A percentile compares a stretch with the other conserved stretches of the same genome.
Conservation (phyloP, 2,797 vertebrate genomes). For the Hypotaenidia philippensis region DNA sequence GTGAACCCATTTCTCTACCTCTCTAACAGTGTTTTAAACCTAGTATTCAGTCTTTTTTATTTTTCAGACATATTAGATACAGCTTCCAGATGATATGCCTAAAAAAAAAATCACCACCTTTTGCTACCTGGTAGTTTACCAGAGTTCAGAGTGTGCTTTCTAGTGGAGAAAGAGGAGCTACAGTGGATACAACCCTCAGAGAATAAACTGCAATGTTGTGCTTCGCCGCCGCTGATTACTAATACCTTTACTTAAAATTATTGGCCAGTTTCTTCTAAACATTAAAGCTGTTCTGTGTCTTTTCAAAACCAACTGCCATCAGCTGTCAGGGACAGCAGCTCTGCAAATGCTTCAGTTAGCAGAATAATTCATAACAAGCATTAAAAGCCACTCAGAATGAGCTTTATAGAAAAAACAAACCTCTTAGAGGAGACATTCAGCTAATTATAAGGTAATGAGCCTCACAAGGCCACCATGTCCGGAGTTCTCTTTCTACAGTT, state of each 20-base stretch:
- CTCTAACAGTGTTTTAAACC: background rate
- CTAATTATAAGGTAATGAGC: constrained; percentile 39
- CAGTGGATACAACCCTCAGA: background rate
- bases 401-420: constrained; percentile 40
- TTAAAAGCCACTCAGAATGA: constrained; percentile 54
- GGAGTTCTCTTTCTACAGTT: background rate
- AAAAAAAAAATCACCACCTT: background rate
- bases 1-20: background rate
- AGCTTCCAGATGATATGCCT: background rate
- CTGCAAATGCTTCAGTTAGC: constrained; percentile 50
- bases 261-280: constrained; percentile 22
- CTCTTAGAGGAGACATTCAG: constrained; percentile 25
- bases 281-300: constrained; percentile 23
- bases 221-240: background rate
- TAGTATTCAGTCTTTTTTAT: background rate
- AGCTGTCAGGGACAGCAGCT: constrained; percentile 15
- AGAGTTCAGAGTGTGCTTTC: background rate
- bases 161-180: background rate
- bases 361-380: constrained; percentile 48
- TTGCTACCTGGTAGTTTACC: background rate
- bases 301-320: constrained; percentile 32
- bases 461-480: background rate
- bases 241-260: constrained; percentile 16
- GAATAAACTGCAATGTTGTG: background rate
- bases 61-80: background rate